Base-by-base conservation (phyloP, 2,113 vertebrate species). In the Hippocampus zosterae region DNA sequence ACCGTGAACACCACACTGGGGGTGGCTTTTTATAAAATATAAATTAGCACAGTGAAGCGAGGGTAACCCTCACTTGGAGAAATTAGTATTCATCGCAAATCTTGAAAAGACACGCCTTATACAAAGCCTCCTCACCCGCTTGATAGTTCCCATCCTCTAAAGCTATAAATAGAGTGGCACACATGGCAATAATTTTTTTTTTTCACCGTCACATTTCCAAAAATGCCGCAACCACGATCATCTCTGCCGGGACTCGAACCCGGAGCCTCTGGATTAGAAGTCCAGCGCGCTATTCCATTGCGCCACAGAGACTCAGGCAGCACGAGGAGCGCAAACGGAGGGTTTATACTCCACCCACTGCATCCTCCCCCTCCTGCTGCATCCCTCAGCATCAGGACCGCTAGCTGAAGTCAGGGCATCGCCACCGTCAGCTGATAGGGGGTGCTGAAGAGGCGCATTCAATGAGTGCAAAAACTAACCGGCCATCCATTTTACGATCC, bases 181-280 rank as follows among this genome's bases (percentile, higher is more conserved):
- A 3, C 6, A 25, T 7, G 10, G 46, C 1, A 37, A 37, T 37
- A 37, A 37, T 37, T 7, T 37, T 37, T 37, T 53, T 53, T 41
- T 8, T 46, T 50, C 6, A 15, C 25, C 12, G 23, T 29, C 25
- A 33, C 15, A 33, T 60, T 33, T 72, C 48, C 61, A 85, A 88
- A 87, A 87, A 77, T 69, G 63, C 67, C 52, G 41, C 44, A 10
- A 9, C 8, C 48, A 2, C 2, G 1, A 52, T 16, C 96, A 98
- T 99, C 97, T 99, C 97, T 98, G 96, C 97, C 96, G 96, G 97
- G 96, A 99, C 96, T 98, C 96, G 97, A 98, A 99, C 96, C 97
- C 96, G 96, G 96, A 99, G 95, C 96, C 96, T 98, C 96, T 98
- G 96, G 96, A 98, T 98, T 99, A 98, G 97, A 99, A 98, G 96